phyloP scores from a whole-genome alignment of 2,888 invertebrate genomes.

The Philopedon plagiatum region DNA sequence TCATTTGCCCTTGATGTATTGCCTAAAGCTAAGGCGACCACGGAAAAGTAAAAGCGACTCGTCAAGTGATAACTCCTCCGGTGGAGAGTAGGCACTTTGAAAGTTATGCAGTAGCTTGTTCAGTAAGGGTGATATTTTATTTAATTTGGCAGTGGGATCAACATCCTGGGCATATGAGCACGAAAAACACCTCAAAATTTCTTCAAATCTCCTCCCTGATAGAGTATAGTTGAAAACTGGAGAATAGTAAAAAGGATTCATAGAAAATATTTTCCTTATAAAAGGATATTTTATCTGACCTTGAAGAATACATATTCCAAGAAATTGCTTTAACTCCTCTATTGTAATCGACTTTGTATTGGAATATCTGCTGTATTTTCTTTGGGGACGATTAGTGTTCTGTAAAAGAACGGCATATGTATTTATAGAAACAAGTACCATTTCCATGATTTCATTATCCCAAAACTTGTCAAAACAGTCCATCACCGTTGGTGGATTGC shows the following conservation, averaged over 20 bases:
- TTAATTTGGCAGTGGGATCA: not conserved
- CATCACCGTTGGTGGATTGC: too few relatives aligned
- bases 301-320: too few relatives aligned
- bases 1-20: too few relatives aligned
- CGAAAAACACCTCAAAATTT: constrained; percentile 28
- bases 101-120: not conserved
- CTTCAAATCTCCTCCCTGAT: constrained; percentile 28
- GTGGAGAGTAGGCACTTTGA: not conserved
- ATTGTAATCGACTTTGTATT: not conserved
- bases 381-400: constrained; percentile 5
- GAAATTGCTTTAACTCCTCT: constrained; percentile 14
- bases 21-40: constrained; percentile 51
- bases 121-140: not conserved
- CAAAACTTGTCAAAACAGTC: too few relatives aligned
- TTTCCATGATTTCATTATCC: too few relatives aligned
- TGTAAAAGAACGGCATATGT: too few relatives aligned
- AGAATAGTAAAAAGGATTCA: constrained; percentile 31
- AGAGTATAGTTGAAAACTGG: constrained; percentile 14
- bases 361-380: constrained; percentile 3
- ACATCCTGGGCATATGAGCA: not conserved
- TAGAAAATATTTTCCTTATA: constrained; percentile 31
- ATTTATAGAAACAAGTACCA: too few relatives aligned
- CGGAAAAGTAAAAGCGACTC: constrained; percentile 47
- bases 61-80: too few relatives aligned
- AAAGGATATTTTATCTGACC: constrained; percentile 17